These are phyloP conservation scores for Rhogogaster chlorosoma DNA, from an alignment of 2,888 invertebrate species.

Conservation along the genomic window DNA sequence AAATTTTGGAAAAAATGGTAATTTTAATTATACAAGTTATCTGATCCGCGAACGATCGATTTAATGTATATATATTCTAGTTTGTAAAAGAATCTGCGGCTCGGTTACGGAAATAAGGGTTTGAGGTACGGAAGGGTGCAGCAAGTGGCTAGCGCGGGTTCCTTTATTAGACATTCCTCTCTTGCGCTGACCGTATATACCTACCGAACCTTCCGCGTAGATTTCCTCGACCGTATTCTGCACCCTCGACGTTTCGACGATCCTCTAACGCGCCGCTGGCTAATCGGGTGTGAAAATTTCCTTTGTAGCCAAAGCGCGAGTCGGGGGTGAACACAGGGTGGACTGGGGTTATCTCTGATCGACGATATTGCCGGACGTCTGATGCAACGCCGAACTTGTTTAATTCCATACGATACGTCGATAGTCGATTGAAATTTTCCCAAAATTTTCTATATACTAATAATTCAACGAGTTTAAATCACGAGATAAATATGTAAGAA, in stretches of 20 bases:
- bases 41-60: not conserved
- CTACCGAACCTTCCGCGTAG: slow-evolving; percentile 37
- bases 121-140: not conserved
- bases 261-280: slow-evolving; percentile 62
- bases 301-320: slow-evolving; percentile 67
- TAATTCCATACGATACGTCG: slow-evolving; percentile 67
- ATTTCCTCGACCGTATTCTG: slow-evolving; percentile 40
- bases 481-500: not conserved
- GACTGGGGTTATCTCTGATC: slow-evolving; percentile 62
- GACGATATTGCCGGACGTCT: slow-evolving; percentile 67
- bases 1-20: too few relatives aligned
- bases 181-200: slow-evolving; percentile 58
- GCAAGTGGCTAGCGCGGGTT: not conserved
- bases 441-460: not conserved
- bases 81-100: slow-evolving; percentile 2
- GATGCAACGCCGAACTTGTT: slow-evolving; percentile 65
- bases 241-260: slow-evolving; percentile 36
- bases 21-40: too few relatives aligned
- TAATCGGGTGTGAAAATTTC: slow-evolving; percentile 75
- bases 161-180: slow-evolving; percentile 73
- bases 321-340: slow-evolving; percentile 54
- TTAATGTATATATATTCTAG: not conserved
- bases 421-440: not conserved
- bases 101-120: not conserved
- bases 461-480: not conserved